phyloP scores from a whole-genome alignment of 2,113 vertebrate species.

The Dicaeum eximium region DNA sequence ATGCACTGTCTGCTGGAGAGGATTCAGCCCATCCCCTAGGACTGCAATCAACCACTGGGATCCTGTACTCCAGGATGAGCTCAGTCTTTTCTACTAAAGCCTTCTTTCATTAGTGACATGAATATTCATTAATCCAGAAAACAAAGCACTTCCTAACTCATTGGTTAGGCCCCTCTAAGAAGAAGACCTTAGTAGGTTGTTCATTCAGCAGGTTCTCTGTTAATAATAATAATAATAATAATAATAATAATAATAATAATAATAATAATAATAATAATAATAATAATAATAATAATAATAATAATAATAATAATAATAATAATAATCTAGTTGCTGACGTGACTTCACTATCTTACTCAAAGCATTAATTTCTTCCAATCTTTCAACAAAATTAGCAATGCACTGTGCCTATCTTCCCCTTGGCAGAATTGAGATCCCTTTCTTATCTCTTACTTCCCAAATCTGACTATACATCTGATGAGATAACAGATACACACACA shows the following conservation, averaged over 20 bases:
- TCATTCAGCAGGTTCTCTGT: not conserved
- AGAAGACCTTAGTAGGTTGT: not conserved
- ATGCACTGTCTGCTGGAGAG: not conserved
- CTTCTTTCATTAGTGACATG: not conserved
- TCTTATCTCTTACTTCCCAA: not conserved
- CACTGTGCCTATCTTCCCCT: not conserved
- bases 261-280: not conserved
- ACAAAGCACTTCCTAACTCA: not conserved
- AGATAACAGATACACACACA: not conserved
- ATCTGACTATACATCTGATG: not conserved
- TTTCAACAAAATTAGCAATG: not conserved
- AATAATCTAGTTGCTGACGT: not conserved
- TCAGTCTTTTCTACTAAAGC: not conserved
- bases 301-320: not conserved
- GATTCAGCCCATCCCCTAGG: not conserved
- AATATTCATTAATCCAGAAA: not conserved
- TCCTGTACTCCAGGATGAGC: not conserved
- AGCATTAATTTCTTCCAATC: not conserved
- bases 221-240: not conserved
- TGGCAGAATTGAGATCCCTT: not conserved
- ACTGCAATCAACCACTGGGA: accelerated
- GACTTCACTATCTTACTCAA: not conserved
- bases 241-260: not conserved
- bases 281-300: not conserved
- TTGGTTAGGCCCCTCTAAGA: not conserved